Conservation (phyloP, 2,888 invertebrate species). For the Phaonia tiefii region DNA sequence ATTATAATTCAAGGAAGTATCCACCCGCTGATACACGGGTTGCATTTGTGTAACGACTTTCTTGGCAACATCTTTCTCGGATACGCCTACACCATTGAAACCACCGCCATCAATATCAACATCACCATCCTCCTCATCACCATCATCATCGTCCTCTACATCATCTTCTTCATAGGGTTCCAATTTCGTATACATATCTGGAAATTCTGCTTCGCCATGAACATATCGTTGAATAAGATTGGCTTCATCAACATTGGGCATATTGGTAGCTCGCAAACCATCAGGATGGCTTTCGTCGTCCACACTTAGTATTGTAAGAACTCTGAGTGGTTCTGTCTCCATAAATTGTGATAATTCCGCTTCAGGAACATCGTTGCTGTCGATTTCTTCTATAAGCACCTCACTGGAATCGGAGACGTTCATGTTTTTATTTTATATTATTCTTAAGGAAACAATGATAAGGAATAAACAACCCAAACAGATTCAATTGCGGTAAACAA, state of each 20-base stretch:
- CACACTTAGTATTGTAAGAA: conserved; percentile 64
- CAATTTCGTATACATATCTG: conserved; percentile 83
- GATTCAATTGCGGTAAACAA: no score
- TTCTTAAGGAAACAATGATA: no score
- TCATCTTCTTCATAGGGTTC: conserved; percentile 81
- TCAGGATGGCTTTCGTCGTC: neutral
- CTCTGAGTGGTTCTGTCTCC: conserved; percentile 75
- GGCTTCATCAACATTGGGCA: conserved; percentile 77
- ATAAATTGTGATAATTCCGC: conserved; percentile 77
- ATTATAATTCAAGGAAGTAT: conserved; percentile 25
- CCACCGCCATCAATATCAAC: neutral
- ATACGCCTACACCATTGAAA: no score
- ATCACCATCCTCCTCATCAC: conserved; percentile 72
- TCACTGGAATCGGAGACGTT: conserved; percentile 55
- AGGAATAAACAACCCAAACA: no score
- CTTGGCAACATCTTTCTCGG: neutral
- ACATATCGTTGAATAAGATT: conserved; percentile 86
- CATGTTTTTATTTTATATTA: conserved; percentile 32
- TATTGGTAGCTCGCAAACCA: neutral
- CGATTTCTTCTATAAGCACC: conserved; percentile 76
- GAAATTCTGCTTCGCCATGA: conserved; percentile 87
- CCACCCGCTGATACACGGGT: neutral
- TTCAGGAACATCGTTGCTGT: conserved; percentile 76
- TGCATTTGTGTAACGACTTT: neutral
- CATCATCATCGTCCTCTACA: conserved; percentile 78